Conservation (phyloP, 2,888 invertebrate genomes). For the Xylocampa areola region DNA sequence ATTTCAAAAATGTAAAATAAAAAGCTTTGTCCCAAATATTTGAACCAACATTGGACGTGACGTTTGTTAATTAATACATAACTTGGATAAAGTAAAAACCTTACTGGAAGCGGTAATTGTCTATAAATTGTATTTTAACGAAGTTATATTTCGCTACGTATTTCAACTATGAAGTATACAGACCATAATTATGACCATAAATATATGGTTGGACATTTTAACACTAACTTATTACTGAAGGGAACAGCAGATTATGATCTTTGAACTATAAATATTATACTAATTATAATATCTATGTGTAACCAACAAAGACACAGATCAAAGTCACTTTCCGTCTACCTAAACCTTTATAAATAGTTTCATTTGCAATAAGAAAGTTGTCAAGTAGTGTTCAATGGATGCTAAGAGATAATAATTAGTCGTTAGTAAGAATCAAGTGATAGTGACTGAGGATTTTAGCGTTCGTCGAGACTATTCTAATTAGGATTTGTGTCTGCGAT, state of each 20-base stretch:
- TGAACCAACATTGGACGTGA: conserved; percentile 33
- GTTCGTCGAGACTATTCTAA: conserved; percentile 10
- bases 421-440: conserved; percentile 8
- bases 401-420: conserved; percentile 28
- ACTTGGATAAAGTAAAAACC: conserved; percentile 37
- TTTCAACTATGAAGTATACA: conserved; percentile 37
- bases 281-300: conserved; percentile 11
- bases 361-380: conserved; percentile 22
- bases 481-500: no score
- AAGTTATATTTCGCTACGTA: conserved; percentile 48
- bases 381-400: conserved; percentile 18
- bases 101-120: conserved; percentile 58
- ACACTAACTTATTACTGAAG: conserved; percentile 25
- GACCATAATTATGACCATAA: conserved; percentile 46
- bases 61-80: conserved; percentile 45
- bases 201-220: conserved; percentile 12
- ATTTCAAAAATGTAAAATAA: conserved; percentile 10
- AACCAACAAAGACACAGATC: no score
- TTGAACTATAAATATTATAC: conserved; percentile 1
- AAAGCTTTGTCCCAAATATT: conserved; percentile 35
- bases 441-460: conserved; percentile 19
- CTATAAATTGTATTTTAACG: conserved; percentile 62
- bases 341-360: neutral
- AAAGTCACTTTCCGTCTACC: neutral
- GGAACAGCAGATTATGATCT: conserved; percentile 15